Evolutionary conservation across 2,888 invertebrate species (phyloP), one percentile per base, ranked within the genome.

Genomic region (Syritta pipiens): DNA sequence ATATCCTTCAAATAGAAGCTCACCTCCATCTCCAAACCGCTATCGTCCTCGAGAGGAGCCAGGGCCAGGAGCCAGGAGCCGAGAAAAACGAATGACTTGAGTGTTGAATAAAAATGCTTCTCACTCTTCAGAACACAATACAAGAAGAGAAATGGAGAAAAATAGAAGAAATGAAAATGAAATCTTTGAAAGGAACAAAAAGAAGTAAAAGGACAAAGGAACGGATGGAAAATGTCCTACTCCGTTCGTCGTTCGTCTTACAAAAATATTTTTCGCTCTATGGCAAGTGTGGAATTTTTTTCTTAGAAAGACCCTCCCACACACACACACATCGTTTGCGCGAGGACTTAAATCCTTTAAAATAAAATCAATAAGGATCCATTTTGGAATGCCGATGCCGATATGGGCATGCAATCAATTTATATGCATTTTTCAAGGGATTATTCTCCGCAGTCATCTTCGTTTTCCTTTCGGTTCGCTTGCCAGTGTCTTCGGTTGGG

Each of bases 331-430:
- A 67, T 57, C 26, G 19, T 6, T 7, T 28, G 67, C 44, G 20
- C 32, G 48, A 19, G 17, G 30, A 17, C 28, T 68, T 75, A 69
- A 63, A 81, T 81, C 69, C 74, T 75, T 75, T 69, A 68, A 63
- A 75, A 81, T 68, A 74, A 79, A 81, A 81, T 81, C 81, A 81
- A 81, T 74, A 69, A 63, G 48, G 44, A 81, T 81, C 75, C 68
- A 51, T 74, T 81, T 75, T 75, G 81, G 69, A 81, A 81, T 81
- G 63, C 62, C 75, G 81, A 81, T 81, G 63, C 62, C 75, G 81
- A 81, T 81, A 81, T 81, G 75, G 75, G 63, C 72, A 81, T 68
- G 81, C 81, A 74, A 81, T 75, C 74, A 81, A 81, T 81, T 75
- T 81, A 68, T 75, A 68, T 81, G 74, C 79, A 75, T 75, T 75